Percentiles rank a stretch among this genome's conserved stretches.
phyloP scores from a whole-genome alignment of 2,888 invertebrate genomes.

The Lycocerus yunnanus region DNA sequence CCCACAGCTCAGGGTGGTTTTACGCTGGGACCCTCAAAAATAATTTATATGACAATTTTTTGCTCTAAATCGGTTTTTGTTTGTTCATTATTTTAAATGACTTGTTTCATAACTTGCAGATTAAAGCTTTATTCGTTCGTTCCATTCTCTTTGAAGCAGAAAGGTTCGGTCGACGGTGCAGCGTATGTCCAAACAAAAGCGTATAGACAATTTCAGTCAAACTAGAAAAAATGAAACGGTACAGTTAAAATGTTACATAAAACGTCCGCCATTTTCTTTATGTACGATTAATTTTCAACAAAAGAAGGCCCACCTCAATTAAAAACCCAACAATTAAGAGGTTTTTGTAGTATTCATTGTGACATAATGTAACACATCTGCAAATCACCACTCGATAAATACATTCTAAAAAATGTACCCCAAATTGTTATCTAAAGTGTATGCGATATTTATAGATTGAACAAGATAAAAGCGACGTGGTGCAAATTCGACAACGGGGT shows the following conservation, averaged over 20 bases:
- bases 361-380: slow-evolving; percentile 13
- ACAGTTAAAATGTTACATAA: background rate
- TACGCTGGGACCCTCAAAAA: too few relatives aligned
- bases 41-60: too few relatives aligned
- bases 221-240: background rate
- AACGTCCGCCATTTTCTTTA: slow-evolving; percentile 31
- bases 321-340: slow-evolving; percentile 32
- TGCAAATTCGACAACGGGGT: slow-evolving; percentile 23
- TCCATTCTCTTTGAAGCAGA: background rate
- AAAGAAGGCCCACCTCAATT: slow-evolving; percentile 25
- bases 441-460: background rate
- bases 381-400: slow-evolving; percentile 4
- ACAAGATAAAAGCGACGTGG: slow-evolving; percentile 30
- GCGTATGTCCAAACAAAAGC: background rate
- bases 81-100: background rate
- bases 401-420: background rate
- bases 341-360: slow-evolving; percentile 11
- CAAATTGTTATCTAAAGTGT: background rate
- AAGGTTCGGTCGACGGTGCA: background rate
- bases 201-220: background rate
- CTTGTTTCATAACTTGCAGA: background rate
- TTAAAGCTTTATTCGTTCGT: background rate
- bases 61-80: background rate
- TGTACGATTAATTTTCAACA: slow-evolving; percentile 27
- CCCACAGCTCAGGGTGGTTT: too few relatives aligned